Base-by-base conservation (phyloP, 2,888 invertebrate genomes). In the Tetrapedia diversipes region DNA sequence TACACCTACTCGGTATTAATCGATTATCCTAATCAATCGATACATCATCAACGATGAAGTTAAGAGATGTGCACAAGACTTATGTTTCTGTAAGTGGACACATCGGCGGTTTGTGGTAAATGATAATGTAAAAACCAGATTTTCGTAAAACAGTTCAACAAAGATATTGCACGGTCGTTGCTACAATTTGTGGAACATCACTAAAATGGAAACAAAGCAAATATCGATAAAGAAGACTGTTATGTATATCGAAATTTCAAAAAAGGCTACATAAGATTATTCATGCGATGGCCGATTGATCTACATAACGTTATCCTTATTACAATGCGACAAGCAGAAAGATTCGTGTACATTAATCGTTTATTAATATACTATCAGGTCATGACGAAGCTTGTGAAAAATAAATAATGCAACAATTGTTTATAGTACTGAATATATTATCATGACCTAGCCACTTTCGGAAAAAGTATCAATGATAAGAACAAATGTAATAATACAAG, bases 371-470 rank as follows among this genome's bases (percentile, higher is more conserved):
- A 63, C 72, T 56, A 79, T 81, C 65, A 77, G 81, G 65, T 83
- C 79, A 85, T 78, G 85, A 67, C 63, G 77, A 77, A 67, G 59
- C 56, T 78, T 76, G 77, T 79, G 79, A 67, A 68, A 70, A 76
- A 77, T 76, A 70, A 76, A 65, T 76, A 73, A 67, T 73, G 82
- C 75, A 77, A 80, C 81, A 79, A 83, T 87, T 83, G 81, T 87
- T 87, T 82, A 81, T 87, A 85, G 73, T 59, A 69, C 63, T 74
- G 77, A 83, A 72, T 67, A 70, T 66, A 67, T 85, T 63, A 67
- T 75, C 86, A 80, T 86, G 84, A 87, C 80, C 85, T 86, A 70
- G 82, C 82, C 80, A 86, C 81, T 77, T 68, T 84, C 70, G 57
- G 69, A 76, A 79, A 71, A 77, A 85, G 79, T 80, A 78, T 78